Conservation (phyloP, 2,888 invertebrate genomes). For the Drosophila nr. perissopoda region DNA sequence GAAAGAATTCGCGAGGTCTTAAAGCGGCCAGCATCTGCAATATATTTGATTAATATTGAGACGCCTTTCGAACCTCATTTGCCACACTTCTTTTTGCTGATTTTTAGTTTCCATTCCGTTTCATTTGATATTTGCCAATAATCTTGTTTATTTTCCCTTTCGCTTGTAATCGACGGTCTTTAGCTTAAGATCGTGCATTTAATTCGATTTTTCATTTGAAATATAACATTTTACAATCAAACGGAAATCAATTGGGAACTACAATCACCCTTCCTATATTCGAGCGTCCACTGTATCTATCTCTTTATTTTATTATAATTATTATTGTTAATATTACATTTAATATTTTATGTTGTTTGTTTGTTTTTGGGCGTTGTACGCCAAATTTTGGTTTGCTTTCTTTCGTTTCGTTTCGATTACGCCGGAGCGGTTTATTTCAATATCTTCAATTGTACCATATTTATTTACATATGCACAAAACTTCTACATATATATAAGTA, state of each 20-base stretch:
- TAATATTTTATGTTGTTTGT: not conserved
- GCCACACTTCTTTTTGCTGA: not conserved
- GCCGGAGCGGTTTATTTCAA: slow-evolving; percentile 7
- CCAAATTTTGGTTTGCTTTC: slow-evolving; percentile 3
- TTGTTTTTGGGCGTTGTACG: slow-evolving; percentile 21
- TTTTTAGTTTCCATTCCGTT: not conserved
- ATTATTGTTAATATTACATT: not conserved
- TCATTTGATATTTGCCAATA: not conserved
- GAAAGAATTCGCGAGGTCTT: slow-evolving; percentile 1
- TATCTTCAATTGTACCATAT: not conserved
- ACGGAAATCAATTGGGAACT: not conserved
- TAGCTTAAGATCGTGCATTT: not conserved
- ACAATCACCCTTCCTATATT: not conserved
- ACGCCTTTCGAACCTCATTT: not conserved
- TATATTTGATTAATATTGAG: slow-evolving; percentile 1
- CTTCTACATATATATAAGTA: not conserved
- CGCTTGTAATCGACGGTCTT: no score
- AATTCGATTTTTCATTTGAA: not conserved
- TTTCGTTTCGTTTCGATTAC: slow-evolving; percentile 21
- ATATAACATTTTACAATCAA: not conserved
- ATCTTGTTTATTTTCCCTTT: not conserved
- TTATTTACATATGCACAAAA: not conserved
- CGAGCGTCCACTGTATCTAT: not conserved
- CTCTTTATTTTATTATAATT: not conserved
- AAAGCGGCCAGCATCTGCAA: slow-evolving; percentile 16